Base-by-base conservation (phyloP, 1,140 invertebrate species). In the Heliothis virescens region DNA sequence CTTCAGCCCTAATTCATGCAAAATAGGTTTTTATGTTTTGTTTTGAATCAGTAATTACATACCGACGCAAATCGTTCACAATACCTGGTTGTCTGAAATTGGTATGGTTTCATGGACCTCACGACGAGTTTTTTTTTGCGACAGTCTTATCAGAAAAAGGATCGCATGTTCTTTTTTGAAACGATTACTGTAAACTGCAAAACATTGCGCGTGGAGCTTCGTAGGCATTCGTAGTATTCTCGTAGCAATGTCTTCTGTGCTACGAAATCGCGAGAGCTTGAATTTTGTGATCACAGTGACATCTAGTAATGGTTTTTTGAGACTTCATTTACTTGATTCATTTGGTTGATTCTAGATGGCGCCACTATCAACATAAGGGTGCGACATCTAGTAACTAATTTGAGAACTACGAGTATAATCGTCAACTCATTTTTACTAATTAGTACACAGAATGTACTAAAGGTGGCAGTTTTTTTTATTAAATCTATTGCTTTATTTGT, bases 151-250 rank as follows among this genome's bases (percentile, higher is more conserved):
- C 9, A 41, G 5, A 41, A 41, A 41, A 41, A 41, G 34, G 9
- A 41, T 41, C 9, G 34, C 9, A 9, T 41, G 0, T 9, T 41
- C 9, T 41, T 41, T n/a, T 41, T 26, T 26, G 21, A 41, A 62
- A 62, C 26, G 26, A 29, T 63, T 34, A 34, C 60, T 63, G 41
- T 29, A n/a, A 7, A 41, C 41, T 65, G 47, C 62, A 12, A 65
- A 65, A 4, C 29, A 41, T 18, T 59, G 10, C 21, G 18, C n/a
- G 34, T 65, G 34, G 10, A 62, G 55, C 55, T 18, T 57, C 16
- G 16, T 11, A 18, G 13, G 1, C 62, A 41, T 16, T 65, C 41
- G 62, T 65, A 65, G 60, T 65, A 65, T 65, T 65, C 47, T 18
- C n/a, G 41, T 65, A 65, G 62, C 62, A 9, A 47, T 48, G 16